Percentiles rank a stretch among this genome's conserved stretches.
Conservation (phyloP, 2,888 invertebrate species). For the Phengaris alcon region DNA sequence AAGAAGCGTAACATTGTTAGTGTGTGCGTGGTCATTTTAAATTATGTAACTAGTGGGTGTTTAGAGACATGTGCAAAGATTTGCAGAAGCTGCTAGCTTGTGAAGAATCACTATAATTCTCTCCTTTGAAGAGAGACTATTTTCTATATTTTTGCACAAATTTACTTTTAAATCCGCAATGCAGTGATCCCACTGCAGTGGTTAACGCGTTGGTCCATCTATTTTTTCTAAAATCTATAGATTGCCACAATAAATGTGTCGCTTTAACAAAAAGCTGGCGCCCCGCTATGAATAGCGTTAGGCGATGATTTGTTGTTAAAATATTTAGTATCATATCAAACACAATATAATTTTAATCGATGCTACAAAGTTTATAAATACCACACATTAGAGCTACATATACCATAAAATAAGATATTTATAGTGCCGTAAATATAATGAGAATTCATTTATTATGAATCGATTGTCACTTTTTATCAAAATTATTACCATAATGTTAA, state of each 20-base stretch:
- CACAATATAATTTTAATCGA: constrained; percentile 49
- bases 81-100: too few species aligned
- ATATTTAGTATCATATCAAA: constrained; percentile 75
- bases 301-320: constrained; percentile 75
- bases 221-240: constrained; percentile 55
- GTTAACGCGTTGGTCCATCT: not conserved
- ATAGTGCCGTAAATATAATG: constrained; percentile 11
- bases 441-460: constrained; percentile 4
- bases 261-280: constrained; percentile 50
- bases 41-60: too few species aligned
- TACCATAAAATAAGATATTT: constrained; percentile 22
- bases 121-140: too few species aligned
- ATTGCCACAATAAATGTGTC: constrained; percentile 46
- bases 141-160: too few species aligned
- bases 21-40: too few species aligned
- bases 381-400: constrained; percentile 17
- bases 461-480: constrained; percentile 18
- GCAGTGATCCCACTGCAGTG: too few species aligned
- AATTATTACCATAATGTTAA: constrained; percentile 9
- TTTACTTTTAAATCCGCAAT: too few species aligned
- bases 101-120: too few species aligned
- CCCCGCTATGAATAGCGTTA: constrained; percentile 68
- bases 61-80: too few species aligned
- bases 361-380: constrained; percentile 50
- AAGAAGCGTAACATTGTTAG: too few species aligned